Conservation (phyloP, 2,888 invertebrate species). For the Agrotis puta region DNA sequence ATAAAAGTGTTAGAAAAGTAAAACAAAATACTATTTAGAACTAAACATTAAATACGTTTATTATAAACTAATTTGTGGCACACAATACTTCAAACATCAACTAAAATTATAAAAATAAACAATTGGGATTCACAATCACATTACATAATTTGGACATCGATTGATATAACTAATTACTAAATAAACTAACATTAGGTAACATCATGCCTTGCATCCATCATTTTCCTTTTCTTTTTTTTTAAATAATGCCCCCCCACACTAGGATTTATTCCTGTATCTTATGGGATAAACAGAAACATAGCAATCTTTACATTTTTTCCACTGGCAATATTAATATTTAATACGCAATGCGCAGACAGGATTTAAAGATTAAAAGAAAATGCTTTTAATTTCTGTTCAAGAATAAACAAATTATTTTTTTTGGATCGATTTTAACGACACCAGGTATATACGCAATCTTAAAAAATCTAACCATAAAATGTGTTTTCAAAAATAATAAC, state of each 20-base stretch:
- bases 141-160: slow-evolving; percentile 46
- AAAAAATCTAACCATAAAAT: slow-evolving; percentile 39
- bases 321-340: background rate
- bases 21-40: slow-evolving; percentile 1
- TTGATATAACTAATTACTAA: slow-evolving; percentile 5
- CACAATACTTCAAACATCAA: slow-evolving; percentile 16
- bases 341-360: too few relatives aligned
- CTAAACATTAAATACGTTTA: background rate
- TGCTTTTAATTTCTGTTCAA: background rate
- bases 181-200: background rate
- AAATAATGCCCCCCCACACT: too few relatives aligned
- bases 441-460: slow-evolving; percentile 19
- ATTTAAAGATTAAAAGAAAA: too few relatives aligned
- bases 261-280: too few relatives aligned
- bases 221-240: too few relatives aligned
- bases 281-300: background rate
- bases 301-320: background rate
- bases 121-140: slow-evolving; percentile 10
- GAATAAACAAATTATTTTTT: background rate
- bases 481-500: slow-evolving; percentile 44
- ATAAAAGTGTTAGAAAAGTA: slow-evolving; percentile 25
- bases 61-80: slow-evolving; percentile 41
- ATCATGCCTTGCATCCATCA: background rate
- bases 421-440: background rate
- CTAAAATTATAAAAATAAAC: background rate